A percentile compares a stretch with the other conserved stretches of the same genome.
These are phyloP conservation scores for Dryobota labecula DNA, from an alignment of 2,888 invertebrate species.

Conservation along the genomic window DNA sequence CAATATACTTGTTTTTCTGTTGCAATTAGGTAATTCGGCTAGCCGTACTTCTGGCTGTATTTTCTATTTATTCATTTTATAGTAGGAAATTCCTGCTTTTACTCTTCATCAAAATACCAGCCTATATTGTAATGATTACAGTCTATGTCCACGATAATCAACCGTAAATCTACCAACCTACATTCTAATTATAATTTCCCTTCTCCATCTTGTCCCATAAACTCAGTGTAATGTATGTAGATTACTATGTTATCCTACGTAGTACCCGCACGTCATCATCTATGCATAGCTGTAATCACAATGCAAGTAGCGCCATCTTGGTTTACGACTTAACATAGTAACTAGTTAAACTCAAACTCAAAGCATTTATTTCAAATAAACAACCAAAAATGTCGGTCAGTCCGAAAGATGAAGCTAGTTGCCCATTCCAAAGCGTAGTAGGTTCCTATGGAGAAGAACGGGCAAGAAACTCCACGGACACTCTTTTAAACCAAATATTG, in stretches of 20 bases:
- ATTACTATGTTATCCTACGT: conserved; percentile 10
- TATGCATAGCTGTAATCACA: conserved; percentile 60
- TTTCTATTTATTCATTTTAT: too few species aligned
- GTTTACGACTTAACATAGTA: neutral
- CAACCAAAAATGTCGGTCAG: too few species aligned
- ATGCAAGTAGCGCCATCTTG: neutral
- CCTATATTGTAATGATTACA: neutral
- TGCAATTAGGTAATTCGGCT: neutral
- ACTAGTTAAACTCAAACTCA: too few species aligned
- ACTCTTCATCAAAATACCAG: neutral
- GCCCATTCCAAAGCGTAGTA: too few species aligned
- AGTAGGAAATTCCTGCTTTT: too few species aligned
- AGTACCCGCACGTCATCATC: conserved; percentile 43
- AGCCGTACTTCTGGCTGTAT: neutral
- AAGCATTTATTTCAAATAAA: too few species aligned
- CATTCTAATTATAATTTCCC: conserved; percentile 27
- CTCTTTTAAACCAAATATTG: too few species aligned
- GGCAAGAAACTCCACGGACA: too few species aligned
- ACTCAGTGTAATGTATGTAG: conserved; percentile 48
- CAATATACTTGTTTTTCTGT: neutral
- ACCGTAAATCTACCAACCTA: neutral
- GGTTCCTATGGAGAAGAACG: too few species aligned
- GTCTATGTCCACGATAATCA: neutral
- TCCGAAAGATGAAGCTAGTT: too few species aligned
- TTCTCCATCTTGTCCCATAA: neutral